Evolutionary conservation across 92 coral and sea anemone species (phyloP).

Genomic region (Desmophyllum pertusum): DNA sequence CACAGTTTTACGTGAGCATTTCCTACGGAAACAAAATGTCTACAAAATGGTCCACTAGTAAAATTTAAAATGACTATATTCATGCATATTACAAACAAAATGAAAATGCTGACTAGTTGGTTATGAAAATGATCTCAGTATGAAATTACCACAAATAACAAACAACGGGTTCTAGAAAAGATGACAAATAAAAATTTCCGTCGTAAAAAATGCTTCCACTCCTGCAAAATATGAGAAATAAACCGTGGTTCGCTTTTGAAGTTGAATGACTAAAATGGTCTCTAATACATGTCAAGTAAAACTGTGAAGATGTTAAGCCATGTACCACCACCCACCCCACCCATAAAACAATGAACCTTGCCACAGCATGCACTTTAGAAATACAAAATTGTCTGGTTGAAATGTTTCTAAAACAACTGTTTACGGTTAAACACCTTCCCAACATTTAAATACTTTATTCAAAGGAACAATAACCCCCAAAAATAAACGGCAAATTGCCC

Average conservation of each 20-base stretch:
- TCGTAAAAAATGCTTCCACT: constrained; percentile 12
- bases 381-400: constrained; percentile 6
- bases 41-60: neutral
- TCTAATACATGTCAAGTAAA: constrained; percentile 16
- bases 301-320: constrained; percentile 33
- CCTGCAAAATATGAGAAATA: constrained; percentile 22
- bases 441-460: constrained; percentile 1
- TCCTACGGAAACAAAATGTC: neutral
- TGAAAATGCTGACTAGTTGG: neutral
- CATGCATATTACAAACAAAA: constrained; percentile 18
- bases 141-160: constrained; percentile 11
- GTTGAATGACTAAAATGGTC: neutral
- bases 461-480: neutral
- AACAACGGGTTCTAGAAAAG: constrained; percentile 24
- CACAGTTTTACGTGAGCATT: constrained; percentile 36
- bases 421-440: constrained; percentile 3
- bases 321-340: neutral
- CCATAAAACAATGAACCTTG: neutral
- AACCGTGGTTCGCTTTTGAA: neutral
- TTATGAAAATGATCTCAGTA: constrained; percentile 23
- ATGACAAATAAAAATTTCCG: constrained; percentile 14
- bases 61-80: constrained; percentile 1
- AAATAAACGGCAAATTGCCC: constrained; percentile 20
- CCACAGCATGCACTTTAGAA: neutral
- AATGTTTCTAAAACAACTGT: constrained; percentile 7